These are phyloP conservation scores for Oryzias sinensis DNA, from an alignment of 2,797 vertebrate species.

Conservation along the genomic window DNA sequence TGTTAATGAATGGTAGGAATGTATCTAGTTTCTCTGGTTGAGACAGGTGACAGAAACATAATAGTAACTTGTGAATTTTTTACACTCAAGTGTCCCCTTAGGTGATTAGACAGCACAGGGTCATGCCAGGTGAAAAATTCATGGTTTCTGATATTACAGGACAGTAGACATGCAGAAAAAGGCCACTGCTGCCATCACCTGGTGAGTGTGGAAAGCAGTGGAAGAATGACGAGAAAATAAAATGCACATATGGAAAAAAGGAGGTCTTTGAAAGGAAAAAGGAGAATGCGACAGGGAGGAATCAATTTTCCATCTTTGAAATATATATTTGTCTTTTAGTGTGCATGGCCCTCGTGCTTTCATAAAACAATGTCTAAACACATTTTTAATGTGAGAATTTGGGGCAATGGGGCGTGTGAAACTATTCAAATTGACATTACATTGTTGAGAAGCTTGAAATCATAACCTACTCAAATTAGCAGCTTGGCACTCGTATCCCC, in stretches of 20 bases:
- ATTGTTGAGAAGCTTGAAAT: too few relatives aligned
- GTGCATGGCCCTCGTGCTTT: too few relatives aligned
- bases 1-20: constrained; percentile 18
- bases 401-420: too few relatives aligned
- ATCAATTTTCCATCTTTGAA: constrained; percentile 10
- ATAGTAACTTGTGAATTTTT: constrained; percentile 13
- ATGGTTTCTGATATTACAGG: not conserved
- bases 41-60: constrained; percentile 13
- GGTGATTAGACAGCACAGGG: constrained; percentile 5
- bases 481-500: too few relatives aligned
- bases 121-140: constrained; percentile 8
- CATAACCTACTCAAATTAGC: too few relatives aligned
- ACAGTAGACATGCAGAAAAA: constrained; percentile 7
- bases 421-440: too few relatives aligned
- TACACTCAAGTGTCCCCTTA: constrained; percentile 4
- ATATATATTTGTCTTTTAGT: constrained; percentile 1
- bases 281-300: constrained; percentile 12
- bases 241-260: constrained; percentile 2
- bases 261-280: not conserved
- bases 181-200: constrained; percentile 73
- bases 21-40: constrained; percentile 33
- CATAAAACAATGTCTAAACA: too few relatives aligned
- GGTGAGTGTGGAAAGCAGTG: constrained; percentile 40
- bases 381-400: too few relatives aligned
- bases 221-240: not conserved